Conservation (phyloP, 2,113 vertebrate genomes). For the Myiagra hebetior region DNA sequence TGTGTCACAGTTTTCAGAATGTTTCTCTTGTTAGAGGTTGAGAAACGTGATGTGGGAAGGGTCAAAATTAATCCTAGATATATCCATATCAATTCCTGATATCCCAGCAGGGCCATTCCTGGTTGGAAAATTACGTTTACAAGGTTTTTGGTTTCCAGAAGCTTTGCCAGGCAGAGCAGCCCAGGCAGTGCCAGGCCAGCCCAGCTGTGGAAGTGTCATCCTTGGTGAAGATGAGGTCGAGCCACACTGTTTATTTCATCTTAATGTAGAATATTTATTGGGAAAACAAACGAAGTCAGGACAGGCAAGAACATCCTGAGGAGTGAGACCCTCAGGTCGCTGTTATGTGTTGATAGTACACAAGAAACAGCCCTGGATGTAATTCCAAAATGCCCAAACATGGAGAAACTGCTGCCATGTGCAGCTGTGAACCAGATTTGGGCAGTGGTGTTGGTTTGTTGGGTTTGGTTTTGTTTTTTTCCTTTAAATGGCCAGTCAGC, state of each 20-base stretch:
- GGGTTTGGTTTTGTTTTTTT: neutral
- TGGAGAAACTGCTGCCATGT: accelerated
- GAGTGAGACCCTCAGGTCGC: neutral
- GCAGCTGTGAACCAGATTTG: accelerated
- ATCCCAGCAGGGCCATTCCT: neutral
- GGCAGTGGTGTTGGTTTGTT: neutral
- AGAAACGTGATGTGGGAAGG: neutral
- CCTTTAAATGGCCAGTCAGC: neutral
- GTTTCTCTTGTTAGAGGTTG: neutral
- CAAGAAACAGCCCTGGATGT: accelerated
- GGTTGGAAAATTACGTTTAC: accelerated
- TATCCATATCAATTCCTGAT: accelerated
- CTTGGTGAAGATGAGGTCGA: neutral
- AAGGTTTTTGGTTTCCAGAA: neutral
- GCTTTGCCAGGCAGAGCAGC: neutral
- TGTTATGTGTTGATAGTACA: accelerated
- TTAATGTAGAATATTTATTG: neutral
- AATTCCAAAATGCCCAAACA: neutral
- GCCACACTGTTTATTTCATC: neutral
- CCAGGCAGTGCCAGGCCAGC: neutral
- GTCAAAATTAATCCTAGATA: neutral
- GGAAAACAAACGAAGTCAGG: neutral
- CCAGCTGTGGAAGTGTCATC: neutral
- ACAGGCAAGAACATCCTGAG: neutral
- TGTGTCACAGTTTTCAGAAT: accelerated